Evolutionary conservation across 2,888 invertebrate species (phyloP), one percentile per base, ranked within the genome.

Genomic region (Tethea ocularis): DNA sequence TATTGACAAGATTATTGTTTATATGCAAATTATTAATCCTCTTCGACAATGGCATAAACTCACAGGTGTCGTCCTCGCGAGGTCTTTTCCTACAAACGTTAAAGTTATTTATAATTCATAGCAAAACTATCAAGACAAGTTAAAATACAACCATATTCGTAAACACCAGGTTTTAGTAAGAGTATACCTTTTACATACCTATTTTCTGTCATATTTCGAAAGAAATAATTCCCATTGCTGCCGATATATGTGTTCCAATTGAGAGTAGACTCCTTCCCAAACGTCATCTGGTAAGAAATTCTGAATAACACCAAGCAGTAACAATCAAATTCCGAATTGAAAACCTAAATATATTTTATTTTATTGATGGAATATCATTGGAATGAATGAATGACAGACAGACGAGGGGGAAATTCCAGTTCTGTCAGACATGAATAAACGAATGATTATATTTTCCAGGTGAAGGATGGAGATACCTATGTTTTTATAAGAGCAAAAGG

Each of bases 1-100:
- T 68, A 67, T 72, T 84, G n/a, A 78, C 73, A 38, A 92, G 78
- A 67, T 85, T 94, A 82, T 94, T 94, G 81, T 96, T 96, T 73
- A 97, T 95, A 79, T 97, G 97, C 57, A 98, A 94, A 91, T 97
- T 97, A 84, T 98, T 98, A 74, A 98, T 98, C 78, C 98, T 94
- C 86, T 98, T 98, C 15, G 97, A 97, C 57, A 98, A 88, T 58
- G 98, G 98, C 94, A 97, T 96, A 76, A 97, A 97, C 79, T 97
- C 97, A 76, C 94, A 94, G 41, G 94, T 93, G 71, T 97, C 97
- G 77, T 97, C 96, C 80, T 95, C 95, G 62, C 97, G 94, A 56
- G 95, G 94, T 69, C 97, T 94, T 94, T 97, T 97, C 80, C 97
- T 97, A 84, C 13, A 23, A 23, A 52, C 26, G 51, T 29, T 13